Percentiles rank a stretch among this genome's conserved stretches.
phyloP scores from a whole-genome alignment of 92 coral and sea anemone genomes.

The Blastomussa wellsi region DNA sequence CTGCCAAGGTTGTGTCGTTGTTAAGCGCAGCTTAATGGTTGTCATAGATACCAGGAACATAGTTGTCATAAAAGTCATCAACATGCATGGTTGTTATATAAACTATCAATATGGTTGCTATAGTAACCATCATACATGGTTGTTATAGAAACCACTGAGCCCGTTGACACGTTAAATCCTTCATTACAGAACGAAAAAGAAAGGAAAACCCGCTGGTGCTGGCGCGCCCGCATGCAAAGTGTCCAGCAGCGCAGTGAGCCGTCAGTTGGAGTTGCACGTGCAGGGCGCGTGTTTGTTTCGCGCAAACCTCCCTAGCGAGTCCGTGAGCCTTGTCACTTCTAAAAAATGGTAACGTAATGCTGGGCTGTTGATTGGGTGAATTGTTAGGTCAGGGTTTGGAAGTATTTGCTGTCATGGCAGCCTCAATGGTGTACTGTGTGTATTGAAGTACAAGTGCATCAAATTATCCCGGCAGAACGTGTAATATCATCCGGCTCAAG shows the following conservation, averaged over 20 bases:
- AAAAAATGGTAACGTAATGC: constrained; percentile 75
- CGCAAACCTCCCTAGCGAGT: constrained; percentile 62
- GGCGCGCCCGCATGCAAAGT: constrained; percentile 67
- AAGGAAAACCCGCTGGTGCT: constrained; percentile 45
- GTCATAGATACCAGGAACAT: not conserved
- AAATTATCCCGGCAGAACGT: not conserved
- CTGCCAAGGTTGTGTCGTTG: not conserved
- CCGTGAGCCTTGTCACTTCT: constrained; percentile 76
- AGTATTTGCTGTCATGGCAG: not conserved
- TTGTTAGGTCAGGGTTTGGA: not conserved
- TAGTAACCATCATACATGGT: not conserved
- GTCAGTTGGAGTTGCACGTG: constrained; percentile 78
- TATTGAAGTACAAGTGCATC: not conserved
- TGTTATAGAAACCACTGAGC: constrained; percentile 17
- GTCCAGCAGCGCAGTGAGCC: constrained; percentile 83
- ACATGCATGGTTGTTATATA: not conserved
- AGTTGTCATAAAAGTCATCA: not conserved
- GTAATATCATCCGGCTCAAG: not conserved
- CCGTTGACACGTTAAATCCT: constrained; percentile 37
- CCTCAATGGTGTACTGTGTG: not conserved
- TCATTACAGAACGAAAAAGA: constrained; percentile 66
- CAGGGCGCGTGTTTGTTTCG: constrained; percentile 92
- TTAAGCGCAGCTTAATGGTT: not conserved
- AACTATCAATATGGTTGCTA: not conserved
- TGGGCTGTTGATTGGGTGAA: constrained; percentile 5